Evolutionary conservation across 2,888 invertebrate genomes (phyloP).

Genomic region (Eustalomyia histrio): DNA sequence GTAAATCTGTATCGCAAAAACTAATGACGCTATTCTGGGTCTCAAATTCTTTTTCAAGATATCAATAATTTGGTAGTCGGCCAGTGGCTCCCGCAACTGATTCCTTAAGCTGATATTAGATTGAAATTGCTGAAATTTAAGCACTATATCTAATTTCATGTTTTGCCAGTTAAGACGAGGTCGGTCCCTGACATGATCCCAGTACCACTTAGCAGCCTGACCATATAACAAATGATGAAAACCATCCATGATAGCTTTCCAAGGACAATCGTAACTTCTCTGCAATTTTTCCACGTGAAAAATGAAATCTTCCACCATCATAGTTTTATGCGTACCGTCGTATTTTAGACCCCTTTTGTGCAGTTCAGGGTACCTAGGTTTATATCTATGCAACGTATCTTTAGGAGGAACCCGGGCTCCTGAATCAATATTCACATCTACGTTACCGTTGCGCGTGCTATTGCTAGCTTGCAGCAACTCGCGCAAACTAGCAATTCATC

Average conservation of each 20-base stretch:
- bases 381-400: too few relatives aligned
- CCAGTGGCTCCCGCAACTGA: neutral
- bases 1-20: neutral
- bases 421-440: too few relatives aligned
- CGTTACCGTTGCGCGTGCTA: too few relatives aligned
- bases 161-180: neutral
- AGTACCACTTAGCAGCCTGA: conserved; percentile 10
- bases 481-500: too few relatives aligned
- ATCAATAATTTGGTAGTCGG: conserved; percentile 17
- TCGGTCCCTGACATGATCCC: neutral
- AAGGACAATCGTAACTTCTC: too few relatives aligned
- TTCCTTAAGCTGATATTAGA: conserved; percentile 16
- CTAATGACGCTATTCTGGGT: neutral
- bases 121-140: conserved; percentile 9
- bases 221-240: conserved; percentile 2
- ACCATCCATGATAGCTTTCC: too few relatives aligned
- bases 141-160: neutral
- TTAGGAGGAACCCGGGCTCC: too few relatives aligned
- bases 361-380: neutral
- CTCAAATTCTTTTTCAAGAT: neutral
- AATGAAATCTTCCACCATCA: conserved; percentile 24
- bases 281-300: conserved; percentile 12
- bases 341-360: conserved; percentile 23
- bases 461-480: too few relatives aligned
- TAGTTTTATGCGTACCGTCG: conserved; percentile 20